Evolutionary conservation across 2,113 vertebrate species (phyloP), one percentile per base, ranked within the genome.

Genomic region (Odocoileus hemionus): DNA sequence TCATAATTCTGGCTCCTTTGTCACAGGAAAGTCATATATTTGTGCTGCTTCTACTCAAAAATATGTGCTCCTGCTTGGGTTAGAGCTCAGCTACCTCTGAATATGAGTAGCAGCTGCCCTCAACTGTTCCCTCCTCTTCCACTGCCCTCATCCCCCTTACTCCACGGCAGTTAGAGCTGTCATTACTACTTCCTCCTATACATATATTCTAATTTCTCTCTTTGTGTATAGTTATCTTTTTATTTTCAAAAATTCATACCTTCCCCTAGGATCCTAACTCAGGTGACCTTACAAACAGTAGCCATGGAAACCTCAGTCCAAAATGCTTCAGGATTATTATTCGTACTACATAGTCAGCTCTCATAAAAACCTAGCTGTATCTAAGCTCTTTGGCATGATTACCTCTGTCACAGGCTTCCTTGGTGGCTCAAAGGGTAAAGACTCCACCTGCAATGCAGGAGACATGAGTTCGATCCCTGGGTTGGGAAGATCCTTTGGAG

Each of bases 231-330:
- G 15, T 25, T 92, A 74, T 86, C 7, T 89, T 82, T 25, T 45
- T 80, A n/a, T 60, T 91, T 97, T 93, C 39, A 96, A 96, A 96
- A 91, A 39, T 88, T 57, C 7, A 70, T 86, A 39, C 14, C 21
- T 84, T 94, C 26, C 14, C 21, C 50, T 36, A 88, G 84, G 50
- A 91, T 74, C 50, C 47, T 33, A 90, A 93, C 30, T 94, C 25
- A 78, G 16, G 9, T 60, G 47, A 83, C 25, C 55, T 92, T 54
- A 84, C n/a, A 67, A 70, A 93, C 6, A 86, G 21, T 67, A 90
- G 58, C 64, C 58, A 82, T 26, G 39, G 33, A 93, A 93, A 15
- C 1, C 8, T 94, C 52, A 74, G 25, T 83, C 36, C n/a, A 90
- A 88, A 93, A 94, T 91, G 26, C 80, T 93, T 80, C 67, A 82